Evolutionary conservation across 1,140 invertebrate species (phyloP), one percentile per base, ranked within the genome.

Genomic region (Carcinoscorpius rotundicauda): DNA sequence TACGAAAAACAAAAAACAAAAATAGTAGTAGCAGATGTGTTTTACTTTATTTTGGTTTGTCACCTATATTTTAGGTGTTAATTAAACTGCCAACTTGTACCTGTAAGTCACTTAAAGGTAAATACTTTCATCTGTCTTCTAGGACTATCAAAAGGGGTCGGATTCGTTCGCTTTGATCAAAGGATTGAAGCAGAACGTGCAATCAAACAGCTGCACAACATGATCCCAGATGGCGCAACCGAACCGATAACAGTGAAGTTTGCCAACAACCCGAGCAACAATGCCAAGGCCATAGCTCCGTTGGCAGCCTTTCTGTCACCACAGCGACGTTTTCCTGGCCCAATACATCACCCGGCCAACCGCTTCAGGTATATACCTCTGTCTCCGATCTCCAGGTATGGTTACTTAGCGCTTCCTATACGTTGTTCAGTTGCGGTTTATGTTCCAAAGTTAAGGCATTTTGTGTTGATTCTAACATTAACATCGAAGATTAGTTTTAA

Each of bases 221-320:
- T 92, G 69, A 91, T 96, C 81, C 96, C 89, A 61, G 95, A 91
- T 78, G 92, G 93, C 72, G 92, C 91, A 61, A 88, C 90, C 65
- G 96, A 98, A 79, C 93, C 94, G 53, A 97, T 99, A 72, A 97
- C 94, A 53, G 97, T 99, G 68, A 99, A 99, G 81, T 99, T 99
- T 79, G 97, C 97, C 68, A 99, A 99, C 80, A 98, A 95, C 77
- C 91, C 92, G n/a, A 93, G 90, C 81, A 93, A 90, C 82, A 91
- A 91, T 79, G 77, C 80, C 70, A 93, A 93, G 79, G 88, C 89
- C 67, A 83, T 94, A 76, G 88, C 89, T 72, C 92, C 93, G 52
- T 80, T 97, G 75, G 89, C 92, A 52, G 93, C 93, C 56, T 98
- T 97, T 78, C 81, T 97, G 61, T 76, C 81, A 68, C 72, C 75